Evolutionary conservation across 2,888 invertebrate genomes (phyloP), one percentile per base, ranked within the genome.

Genomic region (Ormyrus rosae): DNA sequence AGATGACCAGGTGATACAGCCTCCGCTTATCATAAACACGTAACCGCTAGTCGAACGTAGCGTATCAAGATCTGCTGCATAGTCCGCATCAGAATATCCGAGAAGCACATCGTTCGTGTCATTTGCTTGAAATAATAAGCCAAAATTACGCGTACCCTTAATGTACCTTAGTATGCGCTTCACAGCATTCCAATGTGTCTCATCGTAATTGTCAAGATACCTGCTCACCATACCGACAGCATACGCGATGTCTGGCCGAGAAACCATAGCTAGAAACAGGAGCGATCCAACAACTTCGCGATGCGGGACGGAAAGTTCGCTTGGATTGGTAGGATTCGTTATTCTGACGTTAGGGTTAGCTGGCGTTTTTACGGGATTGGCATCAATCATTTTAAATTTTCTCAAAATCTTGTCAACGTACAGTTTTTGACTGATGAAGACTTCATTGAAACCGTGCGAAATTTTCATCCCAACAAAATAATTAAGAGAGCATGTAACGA

Each of bases 41-140:
- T 83, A 85, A 4, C 85, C 86, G 19, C 83, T 83, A 4, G 84
- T 85, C n/a, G 86, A 87, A 63, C 79, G 80, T 13, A 84, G 55
- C 0, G 83, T 84, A n/a, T 78, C 65, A 0, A 55, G 8, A 71
- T 84, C 84, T 6, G 82, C 82, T 6, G 84, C 85, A 19, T 79
- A 85, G 64, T 86, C 84, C 5, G 85, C 74, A 61, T 86, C 85
- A 45, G 77, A 80, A 65, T 77, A 86, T 8, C 82, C 82, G 0
- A 76, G 34, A 0, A 82, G 60, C 2, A 56, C 45, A 34, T n/a
- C 5, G 5, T 11, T 6, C 7, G 13, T 34, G 19, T 56, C 63
- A 34, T 65, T 63, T 6, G 51, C 63, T 8, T 55, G 7, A 51
- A 64, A 82, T 34, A 74, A 10, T 45, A 83, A 64, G 10, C 79